A percentile compares a stretch with the other conserved stretches of the same genome.
Evolutionary conservation across 1,140 invertebrate species (phyloP).

Genomic region (Saccostrea echinata): DNA sequence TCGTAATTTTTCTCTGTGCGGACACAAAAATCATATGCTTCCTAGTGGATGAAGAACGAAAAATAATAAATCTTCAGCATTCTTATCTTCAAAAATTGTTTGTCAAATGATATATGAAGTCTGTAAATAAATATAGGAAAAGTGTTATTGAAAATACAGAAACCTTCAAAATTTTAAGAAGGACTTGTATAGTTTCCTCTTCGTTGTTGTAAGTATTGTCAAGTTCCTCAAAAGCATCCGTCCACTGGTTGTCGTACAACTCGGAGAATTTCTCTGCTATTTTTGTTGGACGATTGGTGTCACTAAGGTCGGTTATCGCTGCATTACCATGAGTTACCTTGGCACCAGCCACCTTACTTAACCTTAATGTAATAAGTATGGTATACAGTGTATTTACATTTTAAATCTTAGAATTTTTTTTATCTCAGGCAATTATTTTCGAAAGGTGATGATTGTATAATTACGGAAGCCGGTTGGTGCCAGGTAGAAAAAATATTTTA

Average conservation of each 20-base stretch:
- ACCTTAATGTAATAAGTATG: too few relatives aligned
- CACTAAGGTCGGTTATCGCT: conserved; percentile 42
- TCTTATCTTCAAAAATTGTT: neutral
- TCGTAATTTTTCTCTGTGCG: neutral
- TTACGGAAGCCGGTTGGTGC: too few relatives aligned
- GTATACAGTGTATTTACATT: neutral
- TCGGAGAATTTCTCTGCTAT: conserved; percentile 31
- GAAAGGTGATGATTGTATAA: too few relatives aligned
- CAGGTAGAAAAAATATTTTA: too few relatives aligned
- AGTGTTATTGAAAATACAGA: neutral
- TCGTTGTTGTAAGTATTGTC: conserved; percentile 16
- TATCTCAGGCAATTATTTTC: too few relatives aligned
- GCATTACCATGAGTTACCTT: conserved; percentile 43
- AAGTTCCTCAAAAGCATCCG: conserved; percentile 38
- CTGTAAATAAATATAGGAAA: neutral
- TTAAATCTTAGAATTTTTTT: too few relatives aligned
- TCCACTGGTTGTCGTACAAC: conserved; percentile 47
- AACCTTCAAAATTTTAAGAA: neutral
- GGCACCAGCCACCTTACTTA: conserved; percentile 39
- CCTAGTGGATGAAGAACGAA: neutral
- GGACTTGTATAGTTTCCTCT: conserved; percentile 3
- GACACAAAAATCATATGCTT: neutral
- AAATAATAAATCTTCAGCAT: too few relatives aligned
- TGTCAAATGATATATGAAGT: neutral
- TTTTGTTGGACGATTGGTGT: conserved; percentile 27